Conservation (phyloP, 2,113 vertebrate species). For the Oryzias melastigma region DNA sequence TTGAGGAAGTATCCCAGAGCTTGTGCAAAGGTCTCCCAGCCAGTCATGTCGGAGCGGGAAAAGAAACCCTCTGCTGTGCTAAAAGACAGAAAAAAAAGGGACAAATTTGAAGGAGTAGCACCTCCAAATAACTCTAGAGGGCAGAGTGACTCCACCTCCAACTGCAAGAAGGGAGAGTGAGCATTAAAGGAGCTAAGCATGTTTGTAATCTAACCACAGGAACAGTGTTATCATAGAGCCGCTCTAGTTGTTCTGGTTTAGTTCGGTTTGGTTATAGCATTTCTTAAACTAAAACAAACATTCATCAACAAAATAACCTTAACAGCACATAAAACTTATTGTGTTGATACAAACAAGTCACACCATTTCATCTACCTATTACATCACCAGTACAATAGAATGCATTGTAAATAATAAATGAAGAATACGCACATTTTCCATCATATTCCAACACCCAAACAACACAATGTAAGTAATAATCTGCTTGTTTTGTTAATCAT, state of each 20-base stretch:
- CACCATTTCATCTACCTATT: no score
- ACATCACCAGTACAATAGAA: no score
- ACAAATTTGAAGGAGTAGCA: slow-evolving; percentile 15
- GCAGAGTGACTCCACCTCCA: slow-evolving; percentile 36
- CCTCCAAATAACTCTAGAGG: slow-evolving; percentile 45
- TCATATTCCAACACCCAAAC: slow-evolving; percentile 5
- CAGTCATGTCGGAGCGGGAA: slow-evolving; percentile 88
- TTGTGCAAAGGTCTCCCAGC: slow-evolving; percentile 94
- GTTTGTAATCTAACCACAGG: no score
- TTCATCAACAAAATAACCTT: no score
- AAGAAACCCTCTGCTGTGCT: slow-evolving; percentile 98
- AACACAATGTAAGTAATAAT: not conserved
- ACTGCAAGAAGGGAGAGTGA: not conserved
- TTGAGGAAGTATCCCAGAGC: slow-evolving; percentile 94
- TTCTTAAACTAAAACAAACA: no score
- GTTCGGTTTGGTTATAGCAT: no score
- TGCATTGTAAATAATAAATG: not conserved
- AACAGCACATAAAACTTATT: no score
- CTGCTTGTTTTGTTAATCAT: slow-evolving; percentile 1
- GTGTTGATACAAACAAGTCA: no score
- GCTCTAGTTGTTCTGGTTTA: no score
- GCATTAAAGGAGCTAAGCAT: no score
- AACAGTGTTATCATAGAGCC: no score
- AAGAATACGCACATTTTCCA: not conserved
- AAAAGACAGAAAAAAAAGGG: slow-evolving; percentile 36